A percentile compares a stretch with the other conserved stretches of the same genome.
phyloP scores from a whole-genome alignment of 2,888 invertebrate genomes.

The Limnephilus lunatus region DNA sequence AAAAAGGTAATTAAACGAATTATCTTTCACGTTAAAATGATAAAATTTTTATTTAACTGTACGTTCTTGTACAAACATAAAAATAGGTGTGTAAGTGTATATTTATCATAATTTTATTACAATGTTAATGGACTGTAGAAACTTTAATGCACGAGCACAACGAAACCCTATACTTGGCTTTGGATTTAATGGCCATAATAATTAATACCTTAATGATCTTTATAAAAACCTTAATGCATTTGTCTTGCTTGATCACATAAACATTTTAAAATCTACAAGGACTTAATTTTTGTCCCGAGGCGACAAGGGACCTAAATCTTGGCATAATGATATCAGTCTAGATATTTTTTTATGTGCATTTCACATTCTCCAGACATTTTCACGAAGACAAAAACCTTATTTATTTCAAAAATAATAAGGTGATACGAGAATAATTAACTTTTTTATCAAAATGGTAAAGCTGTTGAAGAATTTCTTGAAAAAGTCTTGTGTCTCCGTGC shows the following conservation, averaged over 20 bases:
- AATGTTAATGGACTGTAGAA: background rate
- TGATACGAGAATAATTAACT: background rate
- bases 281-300: background rate
- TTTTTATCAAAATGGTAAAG: background rate
- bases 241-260: background rate
- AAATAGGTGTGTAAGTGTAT: background rate
- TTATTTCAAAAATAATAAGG: background rate
- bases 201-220: background rate
- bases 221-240: conserved; percentile 2
- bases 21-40: no score
- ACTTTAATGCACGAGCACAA: background rate
- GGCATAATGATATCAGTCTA: background rate
- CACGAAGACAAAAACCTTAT: background rate
- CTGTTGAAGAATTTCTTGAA: background rate
- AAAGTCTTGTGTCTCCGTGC: background rate
- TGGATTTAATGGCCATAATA: background rate
- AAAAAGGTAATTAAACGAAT: no score
- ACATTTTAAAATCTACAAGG: background rate
- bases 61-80: no score
- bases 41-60: no score
- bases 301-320: conserved; percentile 6
- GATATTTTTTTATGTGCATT: background rate
- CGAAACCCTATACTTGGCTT: background rate
- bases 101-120: background rate
- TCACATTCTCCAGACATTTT: background rate